A percentile compares a stretch with the other conserved stretches of the same genome.
phyloP scores from a whole-genome alignment of 2,113 vertebrate genomes.

The Nettapus auritus region DNA sequence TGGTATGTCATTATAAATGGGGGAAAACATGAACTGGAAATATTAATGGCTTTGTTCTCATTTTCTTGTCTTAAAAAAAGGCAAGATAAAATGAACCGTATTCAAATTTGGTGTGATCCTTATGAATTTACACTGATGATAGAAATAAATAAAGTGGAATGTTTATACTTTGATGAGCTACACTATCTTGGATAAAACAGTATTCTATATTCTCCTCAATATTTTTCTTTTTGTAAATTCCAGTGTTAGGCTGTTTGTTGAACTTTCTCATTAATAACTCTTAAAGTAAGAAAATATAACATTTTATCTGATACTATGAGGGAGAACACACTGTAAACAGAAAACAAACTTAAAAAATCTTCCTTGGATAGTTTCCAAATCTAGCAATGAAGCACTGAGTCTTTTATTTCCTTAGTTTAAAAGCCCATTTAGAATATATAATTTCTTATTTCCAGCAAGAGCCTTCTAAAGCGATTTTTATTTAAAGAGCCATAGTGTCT shows the following conservation, averaged over 20 bases:
- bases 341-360: constrained; percentile 26
- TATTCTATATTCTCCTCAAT: not conserved
- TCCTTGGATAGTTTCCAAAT: constrained; percentile 12
- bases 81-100: not conserved
- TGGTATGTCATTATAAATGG: constrained; percentile 5
- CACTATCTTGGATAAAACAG: not conserved
- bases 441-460: not conserved
- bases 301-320: constrained; percentile 1
- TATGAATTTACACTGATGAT: not conserved
- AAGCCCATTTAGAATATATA: constrained; percentile 3
- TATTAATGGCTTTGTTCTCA: constrained; percentile 18
- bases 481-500: not conserved
- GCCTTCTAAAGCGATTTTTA: constrained; percentile 14
- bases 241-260: constrained; percentile 1
- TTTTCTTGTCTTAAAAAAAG: constrained; percentile 7
- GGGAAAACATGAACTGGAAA: not conserved
- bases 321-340: constrained; percentile 12
- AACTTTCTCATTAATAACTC: constrained; percentile 27
- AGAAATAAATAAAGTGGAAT: not conserved
- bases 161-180: constrained; percentile 6
- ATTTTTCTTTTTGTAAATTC: not conserved
- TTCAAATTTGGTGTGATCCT: not conserved
- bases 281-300: constrained; percentile 42
- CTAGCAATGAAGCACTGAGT: not conserved
- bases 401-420: constrained; percentile 28